Evolutionary conservation across 2,113 vertebrate species (phyloP), one percentile per base, ranked within the genome.

Genomic region (Galemys pyrenaicus): DNA sequence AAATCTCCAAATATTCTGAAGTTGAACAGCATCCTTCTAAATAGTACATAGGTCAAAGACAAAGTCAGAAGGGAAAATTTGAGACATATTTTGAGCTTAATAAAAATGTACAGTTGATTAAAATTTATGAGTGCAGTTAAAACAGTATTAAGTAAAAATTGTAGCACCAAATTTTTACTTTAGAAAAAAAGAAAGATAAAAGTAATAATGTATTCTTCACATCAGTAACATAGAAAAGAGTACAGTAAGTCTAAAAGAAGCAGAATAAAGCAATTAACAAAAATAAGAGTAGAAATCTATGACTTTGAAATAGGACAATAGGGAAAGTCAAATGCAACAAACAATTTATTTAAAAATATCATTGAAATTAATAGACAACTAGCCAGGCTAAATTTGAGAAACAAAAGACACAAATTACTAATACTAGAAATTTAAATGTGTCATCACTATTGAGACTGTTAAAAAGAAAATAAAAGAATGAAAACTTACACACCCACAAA

Each of bases 291-390:
- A 68, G 30, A 91, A 87, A 68, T 68, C 28, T 75, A 68, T 67
- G 49, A 68, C 49, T 82, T 51, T 68, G 24, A 58, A 87, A 93
- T 4, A 80, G 22, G 41, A 62, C 86, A 87, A 67, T 80, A 65
- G 26, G 58, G 28, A 91, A 81, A 81, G 35, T 81, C n/a, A 74
- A 91, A 49, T 60, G 28, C 11, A 80, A 39, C 10, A 62, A 35
- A 16, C 12, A 16, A 12, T 78, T 77, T 70, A 54, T 65, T 94
- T 67, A 13, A 67, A 87, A 81, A 84, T 28, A 46, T 64, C 49
- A 87, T 67, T 74, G 80, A 75, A 81, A 81, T 32, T 87, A 10
- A 87, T 87, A 91, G 49, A 86, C 12, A 74, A 41, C 46, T 84
- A 58, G 10, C 9, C 32, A 75, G 32, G 5, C 32, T 91, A 87